Base-by-base conservation (phyloP, 2,797 vertebrate species). In the Microctenopoma lineatum region DNA sequence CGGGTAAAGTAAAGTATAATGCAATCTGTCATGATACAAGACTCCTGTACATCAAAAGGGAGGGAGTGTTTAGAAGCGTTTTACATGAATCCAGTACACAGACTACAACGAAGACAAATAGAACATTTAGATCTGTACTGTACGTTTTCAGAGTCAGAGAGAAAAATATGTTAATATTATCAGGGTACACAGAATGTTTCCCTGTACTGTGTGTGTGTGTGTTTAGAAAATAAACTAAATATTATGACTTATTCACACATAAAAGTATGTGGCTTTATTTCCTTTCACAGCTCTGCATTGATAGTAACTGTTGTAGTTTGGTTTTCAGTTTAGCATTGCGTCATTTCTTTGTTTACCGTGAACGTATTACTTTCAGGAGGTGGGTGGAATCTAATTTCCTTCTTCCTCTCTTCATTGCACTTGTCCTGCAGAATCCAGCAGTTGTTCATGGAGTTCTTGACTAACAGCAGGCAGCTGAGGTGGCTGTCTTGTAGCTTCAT, bases 401-500 rank as follows among this genome's bases (percentile, higher is more conserved):
- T 41, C 3, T 50, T 56, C 25, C 25, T 59, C 44, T 32, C 15
- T 44, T 64, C 54, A 18, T 46, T 54, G 4, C 48, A 3, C 41
- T 25, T n/a, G 38, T 59, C 36, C 72, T 71, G 58, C 89, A 99
- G 98, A 92, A 96, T 99, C 86, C 97, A 99, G 65, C 96, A 96
- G 86, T 89, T 98, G 78, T 98, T 98, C 89, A 96, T 96, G 92
- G 98, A 99, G 93, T 87, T 98, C 87, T 66, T 99, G 88, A 96
- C 96, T 61, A 98, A 97, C 91, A 96, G 96, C 92, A 94, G 98
- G 81, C 96, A 97, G 90, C 89, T 99, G 74, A 95, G 94, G 86
- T 98, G 97, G 96, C 90, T 99, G 79, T 99, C 97, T 64, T 98
- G 96, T 70, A 95, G 96, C 64, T 99, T 99, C 91, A 97, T 98